phyloP scores from a whole-genome alignment of 2,888 invertebrate genomes.

The Chymomyza procnemis region DNA sequence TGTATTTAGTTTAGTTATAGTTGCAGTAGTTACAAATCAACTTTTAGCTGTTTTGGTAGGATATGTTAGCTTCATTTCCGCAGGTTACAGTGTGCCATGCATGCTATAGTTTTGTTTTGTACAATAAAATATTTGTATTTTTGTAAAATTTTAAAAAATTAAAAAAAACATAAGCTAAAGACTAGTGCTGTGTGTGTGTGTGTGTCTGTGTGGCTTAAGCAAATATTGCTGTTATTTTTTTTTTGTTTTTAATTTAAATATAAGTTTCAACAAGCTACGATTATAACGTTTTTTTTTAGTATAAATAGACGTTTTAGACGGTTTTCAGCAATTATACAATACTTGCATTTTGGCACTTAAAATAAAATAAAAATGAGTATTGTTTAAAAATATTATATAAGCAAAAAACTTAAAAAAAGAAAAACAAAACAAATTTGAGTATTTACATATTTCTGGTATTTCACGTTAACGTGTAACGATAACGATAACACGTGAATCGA shows the following conservation, averaged over 20 bases:
- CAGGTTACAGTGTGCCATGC: background rate
- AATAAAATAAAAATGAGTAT: background rate
- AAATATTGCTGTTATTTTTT: too few relatives aligned
- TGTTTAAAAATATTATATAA: background rate
- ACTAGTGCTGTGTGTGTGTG: background rate
- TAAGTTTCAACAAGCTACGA: too few relatives aligned
- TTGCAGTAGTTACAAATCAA: background rate
- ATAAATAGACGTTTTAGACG: background rate
- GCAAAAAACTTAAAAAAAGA: background rate
- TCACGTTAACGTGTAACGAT: background rate
- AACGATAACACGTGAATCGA: background rate
- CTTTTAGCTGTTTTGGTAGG: conserved; percentile 13
- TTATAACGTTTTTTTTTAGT: background rate
- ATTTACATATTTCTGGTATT: background rate
- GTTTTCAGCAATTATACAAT: background rate
- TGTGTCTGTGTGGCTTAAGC: background rate
- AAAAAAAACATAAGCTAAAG: background rate
- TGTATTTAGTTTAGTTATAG: too few relatives aligned
- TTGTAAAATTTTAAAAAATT: background rate
- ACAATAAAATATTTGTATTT: background rate
- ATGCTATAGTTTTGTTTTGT: background rate
- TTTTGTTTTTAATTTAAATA: too few relatives aligned
- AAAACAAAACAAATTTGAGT: background rate
- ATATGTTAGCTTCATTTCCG: conserved; percentile 14
- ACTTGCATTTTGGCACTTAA: background rate